Conservation (phyloP, 2,797 vertebrate species). For the Dromococcyx pavoninus region DNA sequence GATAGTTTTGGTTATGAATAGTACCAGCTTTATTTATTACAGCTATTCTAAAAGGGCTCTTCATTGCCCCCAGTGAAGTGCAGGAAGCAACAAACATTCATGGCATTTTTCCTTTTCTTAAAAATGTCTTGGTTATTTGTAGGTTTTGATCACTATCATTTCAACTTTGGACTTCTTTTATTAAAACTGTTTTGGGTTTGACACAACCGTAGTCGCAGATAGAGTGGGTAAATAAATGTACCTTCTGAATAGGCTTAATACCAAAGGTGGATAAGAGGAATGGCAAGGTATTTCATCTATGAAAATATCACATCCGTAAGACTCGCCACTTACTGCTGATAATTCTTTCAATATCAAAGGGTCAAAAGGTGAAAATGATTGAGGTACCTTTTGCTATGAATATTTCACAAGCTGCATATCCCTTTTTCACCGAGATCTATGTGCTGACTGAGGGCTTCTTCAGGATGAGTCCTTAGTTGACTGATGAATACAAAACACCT, state of each 20-base stretch:
- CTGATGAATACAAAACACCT: constrained; percentile 93
- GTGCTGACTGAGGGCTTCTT: constrained; percentile 93
- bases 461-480: constrained; percentile 91
- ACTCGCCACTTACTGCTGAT: constrained; percentile 55
- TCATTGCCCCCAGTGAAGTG: neutral
- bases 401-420: constrained; percentile 89
- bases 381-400: constrained; percentile 88
- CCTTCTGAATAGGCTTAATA: constrained; percentile 61
- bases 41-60: neutral
- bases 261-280: constrained; percentile 54
- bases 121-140: constrained; percentile 25
- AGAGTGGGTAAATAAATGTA: constrained; percentile 65
- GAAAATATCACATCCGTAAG: constrained; percentile 57
- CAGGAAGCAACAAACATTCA: neutral
- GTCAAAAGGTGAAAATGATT: constrained; percentile 90
- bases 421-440: constrained; percentile 84
- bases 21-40: constrained; percentile 3
- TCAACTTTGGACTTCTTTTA: constrained; percentile 68
- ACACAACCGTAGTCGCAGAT: constrained; percentile 52
- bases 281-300: constrained; percentile 31
- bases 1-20: constrained; percentile 25
- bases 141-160: constrained; percentile 58
- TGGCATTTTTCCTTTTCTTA: constrained; percentile 4
- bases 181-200: constrained; percentile 70
- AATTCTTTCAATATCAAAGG: constrained; percentile 71